A percentile compares a stretch with the other conserved stretches of the same genome.
These are phyloP conservation scores for Acipenser oxyrinchus DNA, from an alignment of 2,797 vertebrate genomes.

Conservation along the genomic window DNA sequence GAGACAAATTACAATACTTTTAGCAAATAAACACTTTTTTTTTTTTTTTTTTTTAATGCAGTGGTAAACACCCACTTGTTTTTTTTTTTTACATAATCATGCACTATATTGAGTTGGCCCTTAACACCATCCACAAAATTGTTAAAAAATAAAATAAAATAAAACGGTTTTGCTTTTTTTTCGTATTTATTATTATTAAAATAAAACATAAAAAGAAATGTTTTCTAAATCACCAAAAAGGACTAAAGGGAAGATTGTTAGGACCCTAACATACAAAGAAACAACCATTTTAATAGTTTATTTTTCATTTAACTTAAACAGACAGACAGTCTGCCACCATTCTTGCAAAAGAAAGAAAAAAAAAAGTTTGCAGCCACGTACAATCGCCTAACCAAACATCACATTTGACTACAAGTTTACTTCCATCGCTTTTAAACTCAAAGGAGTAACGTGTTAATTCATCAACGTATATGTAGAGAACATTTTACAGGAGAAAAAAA, in stretches of 20 bases:
- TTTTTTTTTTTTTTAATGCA: constrained; percentile 51
- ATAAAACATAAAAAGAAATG: constrained; percentile 70
- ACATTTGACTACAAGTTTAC: constrained; percentile 56
- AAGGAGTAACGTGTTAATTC: constrained; percentile 66
- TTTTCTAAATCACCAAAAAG: constrained; percentile 64
- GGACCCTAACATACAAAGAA: constrained; percentile 71
- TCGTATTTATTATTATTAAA: constrained; percentile 54
- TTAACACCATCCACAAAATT: constrained; percentile 66
- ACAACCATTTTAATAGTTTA: constrained; percentile 65
- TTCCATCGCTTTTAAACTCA: constrained; percentile 51
- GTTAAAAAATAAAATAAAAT: constrained; percentile 40
- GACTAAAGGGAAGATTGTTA: constrained; percentile 70
- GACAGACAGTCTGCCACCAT: constrained; percentile 69
- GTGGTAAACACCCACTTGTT: constrained; percentile 47
- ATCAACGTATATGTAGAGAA: constrained; percentile 63
- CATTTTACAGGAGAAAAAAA: constrained; percentile 49
- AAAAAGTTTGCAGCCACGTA: constrained; percentile 53
- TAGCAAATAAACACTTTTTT: constrained; percentile 65
- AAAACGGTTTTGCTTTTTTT: constrained; percentile 32
- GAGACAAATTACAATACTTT: constrained; percentile 82
- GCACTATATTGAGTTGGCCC: constrained; percentile 70
- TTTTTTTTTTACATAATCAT: constrained; percentile 61
- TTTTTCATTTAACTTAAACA: constrained; percentile 63
- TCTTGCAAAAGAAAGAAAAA: constrained; percentile 46
- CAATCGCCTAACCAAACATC: constrained; percentile 61